Evolutionary conservation across 2,797 vertebrate species (phyloP).

Genomic region (Iguana delicatissima): DNA sequence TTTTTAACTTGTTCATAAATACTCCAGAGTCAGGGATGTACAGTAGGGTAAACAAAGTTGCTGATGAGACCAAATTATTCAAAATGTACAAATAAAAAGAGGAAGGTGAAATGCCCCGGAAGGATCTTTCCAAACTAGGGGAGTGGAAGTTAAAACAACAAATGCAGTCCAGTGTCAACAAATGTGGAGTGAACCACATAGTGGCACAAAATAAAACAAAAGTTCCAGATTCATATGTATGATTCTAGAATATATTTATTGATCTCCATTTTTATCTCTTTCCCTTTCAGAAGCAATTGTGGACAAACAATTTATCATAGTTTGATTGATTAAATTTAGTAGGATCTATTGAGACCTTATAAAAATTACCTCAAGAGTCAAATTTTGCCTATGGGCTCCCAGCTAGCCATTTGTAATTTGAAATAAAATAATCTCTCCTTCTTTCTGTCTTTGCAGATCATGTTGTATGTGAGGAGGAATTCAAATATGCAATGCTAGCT

Average conservation of each 20-base stretch:
- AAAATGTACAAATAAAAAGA: background rate
- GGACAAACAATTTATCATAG: background rate
- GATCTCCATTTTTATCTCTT: background rate
- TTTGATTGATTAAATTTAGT: background rate
- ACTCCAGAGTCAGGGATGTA: no score
- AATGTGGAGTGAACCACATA: no score
- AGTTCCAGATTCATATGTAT: background rate
- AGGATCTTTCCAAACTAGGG: no score
- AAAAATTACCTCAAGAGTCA: background rate
- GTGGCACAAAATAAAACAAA: background rate
- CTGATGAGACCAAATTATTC: background rate
- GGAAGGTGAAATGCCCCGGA: no score
- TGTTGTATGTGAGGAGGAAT: slow-evolving; percentile 98
- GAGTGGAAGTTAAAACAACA: background rate
- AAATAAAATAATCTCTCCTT: background rate
- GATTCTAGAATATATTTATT: background rate
- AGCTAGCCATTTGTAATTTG: background rate
- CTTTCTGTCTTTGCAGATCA: slow-evolving; percentile 85
- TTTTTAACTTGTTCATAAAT: no score
- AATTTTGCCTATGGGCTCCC: background rate
- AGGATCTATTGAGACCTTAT: background rate
- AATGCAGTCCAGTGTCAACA: no score
- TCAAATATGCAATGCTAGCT: slow-evolving; percentile 98
- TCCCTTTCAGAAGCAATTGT: background rate
- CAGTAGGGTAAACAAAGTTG: no score